Evolutionary conservation across 2,888 invertebrate species (phyloP), one percentile per base, ranked within the genome.

Genomic region (Leucoma salicis): DNA sequence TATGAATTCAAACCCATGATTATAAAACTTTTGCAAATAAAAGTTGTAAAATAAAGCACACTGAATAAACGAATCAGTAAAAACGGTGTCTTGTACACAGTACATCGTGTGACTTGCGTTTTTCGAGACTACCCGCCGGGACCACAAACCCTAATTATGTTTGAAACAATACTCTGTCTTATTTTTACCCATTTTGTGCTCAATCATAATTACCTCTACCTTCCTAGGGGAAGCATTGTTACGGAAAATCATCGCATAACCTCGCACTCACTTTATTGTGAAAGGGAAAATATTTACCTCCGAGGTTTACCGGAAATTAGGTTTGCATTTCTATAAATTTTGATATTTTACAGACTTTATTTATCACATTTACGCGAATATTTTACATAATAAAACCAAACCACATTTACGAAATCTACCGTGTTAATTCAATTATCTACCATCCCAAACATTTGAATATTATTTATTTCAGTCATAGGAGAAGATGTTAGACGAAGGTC

Each of bases 151-250:
- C 72, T 87, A 89, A 89, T 89, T 89, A 88, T 74, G 74, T 73
- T 76, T 79, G 84, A 85, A 87, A 89, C 88, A 89, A 88, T 82
- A 73, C 82, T 63, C 70, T 63, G 57, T 70, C 77, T 83, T 74
- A 87, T 89, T 89, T 89, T 89, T 88, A 89, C 79, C 84, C 83
- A 78, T 84, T 87, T 82, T 83, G 77, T 80, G 86, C 87, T 89
- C 88, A 86, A 89, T 89, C 88, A 88, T 88, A 89, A 89, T 89
- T 87, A 88, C 77, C 76, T 56, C 64, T 57, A 57, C 57, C 65
- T 60, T 76, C 84, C 85, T 75, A 50, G 53, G 82, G 86, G 86
- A 82, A 66, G 73, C 78, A 74, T 82, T 79, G 74, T 76, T 72
- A 61, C 65, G 67, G 71, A 72, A 74, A 79, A 83, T 84, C 83